Base-by-base conservation (phyloP, 2,888 invertebrate species). In the Ennomos fuscantarius region DNA sequence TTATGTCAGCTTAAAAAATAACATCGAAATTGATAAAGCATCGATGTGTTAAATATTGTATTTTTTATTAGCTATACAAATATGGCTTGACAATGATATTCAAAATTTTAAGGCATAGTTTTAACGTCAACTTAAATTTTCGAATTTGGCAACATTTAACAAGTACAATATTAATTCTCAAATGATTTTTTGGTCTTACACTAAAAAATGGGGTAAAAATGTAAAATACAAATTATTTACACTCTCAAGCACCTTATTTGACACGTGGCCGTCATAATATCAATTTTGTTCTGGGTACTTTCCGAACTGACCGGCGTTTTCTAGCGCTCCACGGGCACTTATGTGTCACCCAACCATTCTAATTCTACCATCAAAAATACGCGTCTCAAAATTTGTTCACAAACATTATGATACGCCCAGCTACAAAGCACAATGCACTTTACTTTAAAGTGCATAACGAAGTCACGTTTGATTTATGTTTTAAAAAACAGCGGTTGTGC, bases 191-290 rank as follows among this genome's bases (percentile, higher is more conserved):
- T 74, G 76, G 79, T 76, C 82, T 86, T 86, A 84, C 48, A 64
- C 83, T 84, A 85, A 74, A 15, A 75, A 66, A 73, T 72, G 78
- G 80, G 76, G 78, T 78, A 78, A 77, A 75, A 81, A 76, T 79
- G 79, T 82, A 80, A 79, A 76, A 73, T 73, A 79, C 78, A 76
- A 79, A 79, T 81, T 60, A 82, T 89, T 73, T 86, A 87, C 84
- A 87, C 71, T 79, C 69, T 80, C 78, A 84, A 90, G 89, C 89
- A 89, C 89, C 90, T 78, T 78, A 80, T 85, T 89, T 87, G 89
- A 89, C 87, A 87, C 88, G 76, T 24, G 24, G 73, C 81, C 75
- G 72, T 74, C 73, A 55, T 79, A 81, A 82, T 81, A 84, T 84
- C 79, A 82, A 76, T 74, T 67, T 78, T 76, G 74, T 79, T 82